Conservation (phyloP, 2,797 vertebrate genomes). For the Gymnopithys bicolor region DNA sequence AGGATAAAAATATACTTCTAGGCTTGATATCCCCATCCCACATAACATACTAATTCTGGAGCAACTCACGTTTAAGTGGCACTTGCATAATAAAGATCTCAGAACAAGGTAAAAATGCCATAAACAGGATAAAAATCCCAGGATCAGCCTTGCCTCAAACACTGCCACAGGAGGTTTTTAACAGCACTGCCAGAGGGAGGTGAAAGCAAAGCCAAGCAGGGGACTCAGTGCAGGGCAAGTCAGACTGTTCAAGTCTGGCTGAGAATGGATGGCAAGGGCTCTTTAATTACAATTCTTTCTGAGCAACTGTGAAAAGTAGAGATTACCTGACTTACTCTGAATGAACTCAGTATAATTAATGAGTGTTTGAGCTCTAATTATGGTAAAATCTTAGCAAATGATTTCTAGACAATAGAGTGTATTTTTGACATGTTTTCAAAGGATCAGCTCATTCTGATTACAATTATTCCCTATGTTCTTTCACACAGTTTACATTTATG, state of each 20-base stretch:
- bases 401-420: constrained; percentile 7
- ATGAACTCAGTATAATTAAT: constrained; percentile 50
- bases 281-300: constrained; percentile 23
- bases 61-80: neutral
- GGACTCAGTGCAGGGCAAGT: neutral
- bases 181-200: neutral
- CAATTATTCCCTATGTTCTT: neutral
- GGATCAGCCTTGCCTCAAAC: neutral
- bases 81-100: neutral
- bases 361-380: constrained; percentile 35
- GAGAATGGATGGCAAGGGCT: neutral
- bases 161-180: neutral
- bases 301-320: constrained; percentile 4
- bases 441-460: neutral
- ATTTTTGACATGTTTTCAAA: constrained; percentile 33
- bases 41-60: neutral
- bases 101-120: neutral
- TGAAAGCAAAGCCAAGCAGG: neutral
- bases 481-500: neutral
- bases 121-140: neutral
- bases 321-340: constrained; percentile 40
- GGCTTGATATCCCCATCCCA: neutral
- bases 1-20: neutral
- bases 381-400: constrained; percentile 6
- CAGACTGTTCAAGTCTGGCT: neutral